phyloP scores from a whole-genome alignment of 2,888 invertebrate species.

The Alsophila aescularia region DNA sequence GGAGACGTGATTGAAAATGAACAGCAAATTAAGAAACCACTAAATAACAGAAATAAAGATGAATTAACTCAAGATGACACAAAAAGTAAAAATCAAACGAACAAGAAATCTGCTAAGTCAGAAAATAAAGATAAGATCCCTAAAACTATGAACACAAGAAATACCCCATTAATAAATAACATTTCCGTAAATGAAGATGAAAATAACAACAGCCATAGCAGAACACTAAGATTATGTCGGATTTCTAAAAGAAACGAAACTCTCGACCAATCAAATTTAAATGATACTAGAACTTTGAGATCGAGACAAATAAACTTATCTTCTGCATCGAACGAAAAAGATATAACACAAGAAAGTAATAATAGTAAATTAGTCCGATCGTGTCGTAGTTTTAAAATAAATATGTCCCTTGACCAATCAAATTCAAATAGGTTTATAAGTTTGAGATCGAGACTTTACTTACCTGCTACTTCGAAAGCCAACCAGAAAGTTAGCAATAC shows the following conservation, averaged over 20 bases:
- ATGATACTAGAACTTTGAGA: constrained; percentile 25
- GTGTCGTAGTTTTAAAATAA: constrained; percentile 33
- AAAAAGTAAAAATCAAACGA: not conserved
- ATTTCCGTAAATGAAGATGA: constrained; percentile 18
- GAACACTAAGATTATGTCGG: constrained; percentile 40
- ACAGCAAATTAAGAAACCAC: not conserved
- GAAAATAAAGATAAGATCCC: constrained; percentile 7
- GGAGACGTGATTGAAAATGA: not conserved
- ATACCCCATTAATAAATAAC: constrained; percentile 9
- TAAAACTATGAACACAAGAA: constrained; percentile 13
- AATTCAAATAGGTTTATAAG: constrained; percentile 20
- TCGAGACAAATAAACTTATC: constrained; percentile 11
- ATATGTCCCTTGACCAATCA: constrained; percentile 23
- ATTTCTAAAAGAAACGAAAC: constrained; percentile 14
- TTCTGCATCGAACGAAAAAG: not conserved
- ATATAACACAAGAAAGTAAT: constrained; percentile 8
- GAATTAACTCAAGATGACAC: not conserved
- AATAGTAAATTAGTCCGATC: constrained; percentile 39
- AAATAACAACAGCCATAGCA: constrained; percentile 8
- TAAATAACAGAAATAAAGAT: not conserved
- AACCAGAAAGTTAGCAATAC: constrained; percentile 3
- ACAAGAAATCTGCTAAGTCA: constrained; percentile 3
- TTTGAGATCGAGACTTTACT: constrained; percentile 21
- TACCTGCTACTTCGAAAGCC: not conserved
- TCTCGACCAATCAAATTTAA: constrained; percentile 24